Evolutionary conservation across 2,888 invertebrate species (phyloP).

Genomic region (Bellardia bayeri): DNA sequence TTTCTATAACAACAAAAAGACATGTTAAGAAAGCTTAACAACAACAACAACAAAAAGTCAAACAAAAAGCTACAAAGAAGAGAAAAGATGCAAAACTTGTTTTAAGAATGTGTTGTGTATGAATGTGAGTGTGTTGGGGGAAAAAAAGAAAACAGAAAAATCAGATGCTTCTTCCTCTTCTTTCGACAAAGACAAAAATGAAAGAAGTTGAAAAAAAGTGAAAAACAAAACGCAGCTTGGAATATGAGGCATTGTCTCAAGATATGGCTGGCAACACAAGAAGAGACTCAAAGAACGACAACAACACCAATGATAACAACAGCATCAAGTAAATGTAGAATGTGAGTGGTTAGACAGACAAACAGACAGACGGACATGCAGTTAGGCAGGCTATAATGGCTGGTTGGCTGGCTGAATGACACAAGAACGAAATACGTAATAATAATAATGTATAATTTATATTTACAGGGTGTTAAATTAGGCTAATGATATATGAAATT

Average conservation of each 20-base stretch:
- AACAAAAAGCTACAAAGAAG: constrained; percentile 75
- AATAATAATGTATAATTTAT: constrained; percentile 43
- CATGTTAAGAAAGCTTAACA: constrained; percentile 56
- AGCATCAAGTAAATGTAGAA: constrained; percentile 17
- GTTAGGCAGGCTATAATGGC: constrained; percentile 17
- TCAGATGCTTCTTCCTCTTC: constrained; percentile 37
- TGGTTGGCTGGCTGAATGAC: constrained; percentile 42
- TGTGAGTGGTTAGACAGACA: constrained; percentile 40
- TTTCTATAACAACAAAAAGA: constrained; percentile 52
- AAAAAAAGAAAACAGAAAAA: constrained; percentile 5
- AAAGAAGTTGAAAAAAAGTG: neutral
- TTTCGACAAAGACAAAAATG: constrained; percentile 18
- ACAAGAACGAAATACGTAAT: neutral
- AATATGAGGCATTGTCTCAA: constrained; percentile 63
- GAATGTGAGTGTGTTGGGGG: neutral
- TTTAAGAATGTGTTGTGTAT: constrained; percentile 22
- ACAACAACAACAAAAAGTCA: neutral
- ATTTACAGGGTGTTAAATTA: constrained; percentile 53
- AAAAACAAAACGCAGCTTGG: constrained; percentile 48
- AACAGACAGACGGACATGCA: constrained; percentile 25
- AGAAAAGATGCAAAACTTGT: constrained; percentile 63
- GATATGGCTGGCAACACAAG: constrained; percentile 57
- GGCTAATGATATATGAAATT: constrained; percentile 17
- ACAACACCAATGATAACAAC: constrained; percentile 40
- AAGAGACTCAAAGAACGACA: constrained; percentile 35